Evolutionary conservation across 2,888 invertebrate genomes (phyloP).

Genomic region (Bruchidius siliquastri): DNA sequence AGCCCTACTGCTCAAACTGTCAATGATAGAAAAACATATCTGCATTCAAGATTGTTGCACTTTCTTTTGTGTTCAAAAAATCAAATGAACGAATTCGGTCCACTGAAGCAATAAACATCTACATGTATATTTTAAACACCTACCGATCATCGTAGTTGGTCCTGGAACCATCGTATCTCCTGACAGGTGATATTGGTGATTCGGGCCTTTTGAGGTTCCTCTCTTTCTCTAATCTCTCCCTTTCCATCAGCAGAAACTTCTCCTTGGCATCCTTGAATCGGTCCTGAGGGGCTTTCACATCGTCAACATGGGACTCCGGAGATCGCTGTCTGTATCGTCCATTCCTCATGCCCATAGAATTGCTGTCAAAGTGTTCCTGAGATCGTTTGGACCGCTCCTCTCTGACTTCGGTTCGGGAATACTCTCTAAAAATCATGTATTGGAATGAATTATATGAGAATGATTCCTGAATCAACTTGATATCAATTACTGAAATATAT

Average conservation of each 20-base stretch:
- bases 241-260: conserved; percentile 76
- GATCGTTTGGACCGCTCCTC: conserved; percentile 16
- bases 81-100: too few relatives aligned
- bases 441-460: conserved; percentile 1
- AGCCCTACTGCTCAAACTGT: too few relatives aligned
- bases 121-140: background rate
- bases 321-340: conserved; percentile 36
- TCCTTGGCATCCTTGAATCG: conserved; percentile 83
- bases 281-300: conserved; percentile 63
- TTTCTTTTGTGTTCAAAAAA: too few relatives aligned
- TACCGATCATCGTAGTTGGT: conserved; percentile 26
- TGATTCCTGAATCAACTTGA: too few relatives aligned
- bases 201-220: conserved; percentile 24
- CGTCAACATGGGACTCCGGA: conserved; percentile 47
- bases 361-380: conserved; percentile 16
- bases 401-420: conserved; percentile 11
- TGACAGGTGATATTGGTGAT: conserved; percentile 36
- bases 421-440: conserved; percentile 14
- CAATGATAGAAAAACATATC: too few relatives aligned
- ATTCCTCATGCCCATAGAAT: conserved; percentile 16
- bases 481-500: too few relatives aligned
- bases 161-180: conserved; percentile 11
- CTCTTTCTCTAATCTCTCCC: conserved; percentile 60
- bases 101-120: too few relatives aligned
- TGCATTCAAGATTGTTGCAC: too few relatives aligned